phyloP scores from a whole-genome alignment of 2,888 invertebrate species.

The Matsumyia berberina region DNA sequence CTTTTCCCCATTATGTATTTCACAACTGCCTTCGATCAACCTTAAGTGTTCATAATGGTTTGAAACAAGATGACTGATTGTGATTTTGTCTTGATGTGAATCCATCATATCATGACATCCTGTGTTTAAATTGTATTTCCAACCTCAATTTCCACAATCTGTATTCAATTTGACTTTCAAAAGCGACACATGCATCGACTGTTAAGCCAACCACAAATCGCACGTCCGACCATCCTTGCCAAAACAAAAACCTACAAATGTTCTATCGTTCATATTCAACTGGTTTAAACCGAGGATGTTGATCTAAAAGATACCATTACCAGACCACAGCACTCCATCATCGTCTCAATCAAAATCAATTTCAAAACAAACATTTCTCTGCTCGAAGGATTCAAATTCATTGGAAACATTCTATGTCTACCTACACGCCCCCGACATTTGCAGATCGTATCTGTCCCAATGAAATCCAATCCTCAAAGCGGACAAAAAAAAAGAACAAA shows the following conservation, averaged over 20 bases:
- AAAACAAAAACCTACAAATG: not conserved
- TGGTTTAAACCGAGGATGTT: constrained; percentile 31
- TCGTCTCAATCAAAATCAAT: constrained; percentile 53
- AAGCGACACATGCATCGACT: constrained; percentile 7
- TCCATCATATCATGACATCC: not conserved
- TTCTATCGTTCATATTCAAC: constrained; percentile 16
- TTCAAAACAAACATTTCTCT: constrained; percentile 59
- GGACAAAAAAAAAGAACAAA: not conserved
- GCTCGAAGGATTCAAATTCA: constrained; percentile 40
- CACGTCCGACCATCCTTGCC: not conserved
- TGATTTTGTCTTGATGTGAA: no score
- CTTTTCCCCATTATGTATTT: no score
- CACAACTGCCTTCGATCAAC: no score
- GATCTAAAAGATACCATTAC: constrained; percentile 28
- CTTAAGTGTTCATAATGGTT: no score
- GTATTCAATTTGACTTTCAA: constrained; percentile 1
- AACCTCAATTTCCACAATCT: constrained; percentile 8
- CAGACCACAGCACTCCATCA: constrained; percentile 29
- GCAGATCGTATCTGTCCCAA: constrained; percentile 1
- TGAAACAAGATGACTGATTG: no score
- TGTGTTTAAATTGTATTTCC: not conserved
- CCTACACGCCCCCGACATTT: not conserved
- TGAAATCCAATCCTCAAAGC: not conserved
- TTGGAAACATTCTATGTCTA: constrained; percentile 2
- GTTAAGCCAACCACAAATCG: constrained; percentile 9